These are phyloP conservation scores for Delphinus delphis DNA, from an alignment of 2,113 vertebrate species.

Conservation along the genomic window DNA sequence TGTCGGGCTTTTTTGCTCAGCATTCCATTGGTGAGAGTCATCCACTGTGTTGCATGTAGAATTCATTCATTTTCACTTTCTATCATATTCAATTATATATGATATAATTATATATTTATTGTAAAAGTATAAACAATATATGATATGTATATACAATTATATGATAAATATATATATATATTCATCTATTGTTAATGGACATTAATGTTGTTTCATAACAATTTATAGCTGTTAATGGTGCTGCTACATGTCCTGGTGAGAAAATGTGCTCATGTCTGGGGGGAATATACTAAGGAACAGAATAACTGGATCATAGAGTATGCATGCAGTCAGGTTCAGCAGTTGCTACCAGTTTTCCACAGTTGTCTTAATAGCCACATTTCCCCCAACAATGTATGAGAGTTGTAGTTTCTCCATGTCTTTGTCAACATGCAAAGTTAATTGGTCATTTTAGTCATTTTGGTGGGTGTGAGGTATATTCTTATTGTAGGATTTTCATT, in stretches of 20 bases:
- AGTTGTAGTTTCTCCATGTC: not conserved
- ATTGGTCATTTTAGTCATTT: not conserved
- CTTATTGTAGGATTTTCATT: constrained; percentile 2
- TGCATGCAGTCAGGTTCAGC: not conserved
- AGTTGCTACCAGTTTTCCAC: not conserved
- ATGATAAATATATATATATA: no score
- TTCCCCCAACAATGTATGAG: not conserved
- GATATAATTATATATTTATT: not conserved
- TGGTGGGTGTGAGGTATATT: not conserved
- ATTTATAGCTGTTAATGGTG: not conserved
- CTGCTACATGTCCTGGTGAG: not conserved
- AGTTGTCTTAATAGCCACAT: not conserved
- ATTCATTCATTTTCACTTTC: not conserved
- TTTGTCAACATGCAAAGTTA: not conserved
- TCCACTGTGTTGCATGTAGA: not conserved
- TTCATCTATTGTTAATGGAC: not conserved
- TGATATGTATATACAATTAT: not conserved
- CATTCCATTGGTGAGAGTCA: not conserved
- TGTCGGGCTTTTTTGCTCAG: not conserved
- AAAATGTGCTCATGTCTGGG: not conserved
- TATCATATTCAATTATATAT: not conserved
- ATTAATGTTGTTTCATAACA: not conserved
- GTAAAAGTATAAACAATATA: not conserved
- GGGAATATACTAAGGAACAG: not conserved
- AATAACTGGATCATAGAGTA: not conserved